A percentile compares a stretch with the other conserved stretches of the same genome.
Evolutionary conservation across 2,888 invertebrate genomes (phyloP).

Genomic region (Stenodema calcarata): DNA sequence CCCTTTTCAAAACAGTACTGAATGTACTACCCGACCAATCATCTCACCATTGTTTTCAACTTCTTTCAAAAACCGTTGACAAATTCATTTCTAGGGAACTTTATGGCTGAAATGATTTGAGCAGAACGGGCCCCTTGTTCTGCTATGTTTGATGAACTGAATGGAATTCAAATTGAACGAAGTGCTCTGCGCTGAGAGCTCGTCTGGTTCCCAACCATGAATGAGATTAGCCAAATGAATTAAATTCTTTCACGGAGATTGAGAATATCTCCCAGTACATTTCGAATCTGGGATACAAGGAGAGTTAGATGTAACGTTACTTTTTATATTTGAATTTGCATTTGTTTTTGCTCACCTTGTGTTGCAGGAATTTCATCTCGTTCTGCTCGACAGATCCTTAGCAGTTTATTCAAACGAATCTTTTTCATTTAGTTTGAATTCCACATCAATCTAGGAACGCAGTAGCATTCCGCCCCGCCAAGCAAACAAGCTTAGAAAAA

Average conservation of each 20-base stretch:
- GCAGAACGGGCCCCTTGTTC: neutral
- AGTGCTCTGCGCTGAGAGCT: neutral
- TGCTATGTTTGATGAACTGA: neutral
- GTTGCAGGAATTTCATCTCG: no score
- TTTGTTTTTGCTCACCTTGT: no score
- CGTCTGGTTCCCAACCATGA: neutral
- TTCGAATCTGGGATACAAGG: no score
- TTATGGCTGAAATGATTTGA: neutral
- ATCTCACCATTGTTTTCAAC: neutral
- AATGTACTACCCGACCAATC: neutral
- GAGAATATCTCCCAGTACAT: no score
- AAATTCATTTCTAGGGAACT: neutral
- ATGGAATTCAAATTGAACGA: neutral
- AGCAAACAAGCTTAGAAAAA: no score
- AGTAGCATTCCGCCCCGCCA: no score
- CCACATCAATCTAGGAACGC: no score
- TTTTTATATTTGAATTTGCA: no score
- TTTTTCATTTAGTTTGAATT: no score
- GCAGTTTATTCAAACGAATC: no score
- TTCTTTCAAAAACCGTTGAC: neutral
- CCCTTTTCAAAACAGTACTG: neutral
- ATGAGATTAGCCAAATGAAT: neutral
- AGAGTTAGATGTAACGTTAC: no score
- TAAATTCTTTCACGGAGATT: neutral
- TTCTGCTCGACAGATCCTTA: no score